Evolutionary conservation across 2,888 invertebrate genomes (phyloP).

Genomic region (Allolobophora icterica): DNA sequence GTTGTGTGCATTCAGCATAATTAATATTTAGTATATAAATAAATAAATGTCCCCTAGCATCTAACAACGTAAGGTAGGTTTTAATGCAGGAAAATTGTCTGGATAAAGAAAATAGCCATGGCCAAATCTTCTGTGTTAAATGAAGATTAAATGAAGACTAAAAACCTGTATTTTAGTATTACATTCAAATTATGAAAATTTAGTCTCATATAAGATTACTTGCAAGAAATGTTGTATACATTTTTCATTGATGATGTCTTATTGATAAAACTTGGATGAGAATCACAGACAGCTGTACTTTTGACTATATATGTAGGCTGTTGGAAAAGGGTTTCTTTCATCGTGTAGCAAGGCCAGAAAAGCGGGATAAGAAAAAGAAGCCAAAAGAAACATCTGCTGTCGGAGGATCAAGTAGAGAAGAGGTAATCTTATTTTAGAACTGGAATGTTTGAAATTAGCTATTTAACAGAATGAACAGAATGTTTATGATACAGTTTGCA

Average conservation of each 20-base stretch:
- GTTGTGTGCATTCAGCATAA: neutral
- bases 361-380: slow-evolving; percentile 72
- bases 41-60: neutral
- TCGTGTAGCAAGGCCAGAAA: slow-evolving; percentile 72
- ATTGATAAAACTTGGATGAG: neutral
- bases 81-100: neutral
- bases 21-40: neutral
- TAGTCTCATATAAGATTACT: neutral
- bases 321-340: slow-evolving; percentile 92
- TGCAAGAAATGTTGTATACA: neutral
- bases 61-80: neutral
- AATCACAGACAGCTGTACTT: neutral
- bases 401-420: slow-evolving; percentile 46
- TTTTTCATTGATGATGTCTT: too few species aligned
- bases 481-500: too few species aligned
- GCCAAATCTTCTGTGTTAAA: neutral
- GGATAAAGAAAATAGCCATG: neutral
- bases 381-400: slow-evolving; percentile 70
- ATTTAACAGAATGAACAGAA: too few species aligned
- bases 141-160: too few species aligned
- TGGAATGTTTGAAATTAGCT: neutral
- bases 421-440: slow-evolving; percentile 34
- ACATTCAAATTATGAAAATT: neutral
- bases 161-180: neutral
- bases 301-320: slow-evolving; percentile 71